A percentile compares a stretch with the other conserved stretches of the same genome.
Evolutionary conservation across 2,888 invertebrate species (phyloP).

Genomic region (Synanthedon myopaeformis): DNA sequence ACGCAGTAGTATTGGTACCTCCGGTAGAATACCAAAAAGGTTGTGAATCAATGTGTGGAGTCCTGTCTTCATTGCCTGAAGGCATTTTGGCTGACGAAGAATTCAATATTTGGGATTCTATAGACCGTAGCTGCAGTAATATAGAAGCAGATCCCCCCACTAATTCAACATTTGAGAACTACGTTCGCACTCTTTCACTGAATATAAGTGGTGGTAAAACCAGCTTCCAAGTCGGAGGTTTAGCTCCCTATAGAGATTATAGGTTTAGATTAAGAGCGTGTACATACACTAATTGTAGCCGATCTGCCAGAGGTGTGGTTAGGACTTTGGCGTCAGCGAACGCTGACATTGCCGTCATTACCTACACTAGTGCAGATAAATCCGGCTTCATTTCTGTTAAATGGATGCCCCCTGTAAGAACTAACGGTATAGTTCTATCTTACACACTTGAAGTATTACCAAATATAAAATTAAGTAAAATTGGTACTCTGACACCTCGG

Average conservation of each 20-base stretch:
- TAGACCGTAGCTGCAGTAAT: slow-evolving; percentile 25
- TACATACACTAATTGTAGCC: slow-evolving; percentile 32
- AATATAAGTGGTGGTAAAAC: slow-evolving; percentile 27
- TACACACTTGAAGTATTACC: slow-evolving; percentile 45
- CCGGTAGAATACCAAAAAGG: slow-evolving; percentile 40
- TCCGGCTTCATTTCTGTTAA: slow-evolving; percentile 28
- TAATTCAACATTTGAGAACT: slow-evolving; percentile 29
- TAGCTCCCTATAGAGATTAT: slow-evolving; percentile 55
- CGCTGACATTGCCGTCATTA: slow-evolving; percentile 35
- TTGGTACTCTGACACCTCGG: slow-evolving; percentile 25
- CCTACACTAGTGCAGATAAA: slow-evolving; percentile 16
- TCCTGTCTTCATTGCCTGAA: slow-evolving; percentile 32
- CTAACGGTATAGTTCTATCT: slow-evolving; percentile 49
- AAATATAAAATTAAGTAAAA: slow-evolving; percentile 18
- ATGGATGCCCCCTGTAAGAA: slow-evolving; percentile 41
- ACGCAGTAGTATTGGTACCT: slow-evolving; percentile 43
- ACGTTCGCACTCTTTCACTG: slow-evolving; percentile 31
- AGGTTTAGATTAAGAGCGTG: slow-evolving; percentile 49
- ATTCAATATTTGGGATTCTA: slow-evolving; percentile 41
- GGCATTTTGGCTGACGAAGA: slow-evolving; percentile 42
- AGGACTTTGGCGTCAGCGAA: slow-evolving; percentile 31
- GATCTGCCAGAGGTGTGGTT: slow-evolving; percentile 36
- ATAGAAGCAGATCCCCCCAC: slow-evolving; percentile 21
- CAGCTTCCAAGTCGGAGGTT: slow-evolving; percentile 29
- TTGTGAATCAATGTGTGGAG: slow-evolving; percentile 50